Percentiles rank a stretch among this genome's conserved stretches.
These are phyloP conservation scores for Nansenia antarctica DNA, from an alignment of 2,113 vertebrate genomes.

Conservation along the genomic window DNA sequence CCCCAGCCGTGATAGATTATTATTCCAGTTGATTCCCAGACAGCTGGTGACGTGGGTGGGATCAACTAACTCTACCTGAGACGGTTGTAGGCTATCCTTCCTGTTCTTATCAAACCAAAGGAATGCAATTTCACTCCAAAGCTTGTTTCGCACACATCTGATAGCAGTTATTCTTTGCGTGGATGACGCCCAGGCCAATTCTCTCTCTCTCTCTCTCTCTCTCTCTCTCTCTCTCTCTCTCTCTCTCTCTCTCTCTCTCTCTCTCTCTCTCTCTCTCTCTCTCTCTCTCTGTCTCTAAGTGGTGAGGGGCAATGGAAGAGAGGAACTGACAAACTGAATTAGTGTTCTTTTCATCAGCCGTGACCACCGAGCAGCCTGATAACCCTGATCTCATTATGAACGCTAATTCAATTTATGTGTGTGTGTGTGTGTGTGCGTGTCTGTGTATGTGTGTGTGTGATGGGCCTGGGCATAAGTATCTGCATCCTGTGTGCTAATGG, in stretches of 20 bases:
- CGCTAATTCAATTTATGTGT: constrained; percentile 55
- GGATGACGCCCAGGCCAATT: constrained; percentile 30
- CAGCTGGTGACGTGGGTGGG: too few relatives aligned
- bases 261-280: constrained; percentile 4
- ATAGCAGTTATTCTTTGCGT: too few relatives aligned
- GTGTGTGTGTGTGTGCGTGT: constrained; percentile 1
- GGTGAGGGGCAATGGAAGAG: constrained; percentile 49
- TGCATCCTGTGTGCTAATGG: constrained; percentile 64
- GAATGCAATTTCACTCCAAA: constrained; percentile 41
- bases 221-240: not conserved
- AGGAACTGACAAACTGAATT: constrained; percentile 74
- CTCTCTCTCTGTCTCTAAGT: constrained; percentile 37
- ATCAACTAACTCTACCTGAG: too few relatives aligned
- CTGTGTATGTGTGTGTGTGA: constrained; percentile 12
- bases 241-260: constrained; percentile 21
- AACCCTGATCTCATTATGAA: constrained; percentile 75
- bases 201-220: not conserved
- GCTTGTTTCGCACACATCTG: constrained; percentile 59
- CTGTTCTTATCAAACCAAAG: too few relatives aligned
- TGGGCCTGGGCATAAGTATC: not conserved
- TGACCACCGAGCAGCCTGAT: constrained; percentile 70
- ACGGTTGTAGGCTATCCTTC: too few relatives aligned
- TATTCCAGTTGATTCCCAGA: too few relatives aligned
- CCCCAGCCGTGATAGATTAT: too few relatives aligned
- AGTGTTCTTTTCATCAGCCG: constrained; percentile 75